Evolutionary conservation across 2,888 invertebrate genomes (phyloP), one percentile per base, ranked within the genome.

Genomic region (Endomychus coccineus): DNA sequence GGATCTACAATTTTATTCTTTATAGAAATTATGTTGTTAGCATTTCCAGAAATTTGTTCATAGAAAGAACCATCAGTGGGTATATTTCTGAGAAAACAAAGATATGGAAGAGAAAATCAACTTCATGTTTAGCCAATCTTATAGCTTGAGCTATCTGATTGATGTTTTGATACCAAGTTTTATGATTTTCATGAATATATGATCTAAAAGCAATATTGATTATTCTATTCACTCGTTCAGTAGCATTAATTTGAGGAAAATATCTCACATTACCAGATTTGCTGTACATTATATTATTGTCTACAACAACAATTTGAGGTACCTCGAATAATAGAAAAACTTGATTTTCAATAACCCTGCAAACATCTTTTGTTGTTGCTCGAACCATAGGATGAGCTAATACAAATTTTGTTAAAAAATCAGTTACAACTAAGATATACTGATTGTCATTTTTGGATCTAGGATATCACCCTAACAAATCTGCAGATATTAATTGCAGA

Each of bases 271-370:
- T 30, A 36, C 25, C 36, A 36, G 11, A 30, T 17, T 10, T 34
- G 27, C n/a, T 30, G 36, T 3, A 36, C 30, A 9, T 36, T 36
- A 11, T 29, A 36, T 4, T 9, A n/a, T 36, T 29, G 15, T 35
- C 35, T 1, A 12, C 21, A 10, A 23, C 12, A 2, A 36, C n/a
- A 23, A 36, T 29, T 11, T 38, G 38, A 12, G 38, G 38, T 10
- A 38, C 38, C 11, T 33, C 33, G 16, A 33, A 38, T 7, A 38
- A 22, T 1, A 33, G 16, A 6, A 38, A 38, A 21, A 33, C 38
- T n/a, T 33, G 12, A 23, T 32, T 15, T 33, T 38, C 27, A 6
- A 38, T 3, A 10, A 22, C 32, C 16, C 27, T 27, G 2, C 17
- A 15, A 9, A 38, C 16, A 27, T 2, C 5, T 5, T 13, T 14